Percentiles rank a stretch among this genome's conserved stretches.
Conservation (phyloP, 2,797 vertebrate genomes). For the Sebastes trivittatus region DNA sequence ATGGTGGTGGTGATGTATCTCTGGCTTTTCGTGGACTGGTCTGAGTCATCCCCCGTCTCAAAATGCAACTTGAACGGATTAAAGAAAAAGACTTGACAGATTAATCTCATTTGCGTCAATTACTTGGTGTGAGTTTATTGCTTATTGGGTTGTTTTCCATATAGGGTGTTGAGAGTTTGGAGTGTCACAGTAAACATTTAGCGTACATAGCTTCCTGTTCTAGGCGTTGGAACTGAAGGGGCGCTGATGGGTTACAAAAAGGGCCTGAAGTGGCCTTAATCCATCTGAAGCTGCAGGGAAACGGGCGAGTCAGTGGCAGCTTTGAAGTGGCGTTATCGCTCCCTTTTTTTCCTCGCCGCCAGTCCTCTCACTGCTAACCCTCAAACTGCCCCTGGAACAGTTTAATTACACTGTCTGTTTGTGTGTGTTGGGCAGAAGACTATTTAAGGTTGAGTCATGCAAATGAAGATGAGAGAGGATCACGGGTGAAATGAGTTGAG, state of each 20-base stretch:
- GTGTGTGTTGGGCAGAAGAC: conserved; percentile 2
- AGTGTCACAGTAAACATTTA: neutral
- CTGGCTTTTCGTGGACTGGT: no score
- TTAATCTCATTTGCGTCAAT: no score
- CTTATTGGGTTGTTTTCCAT: neutral
- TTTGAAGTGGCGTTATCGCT: conserved; percentile 47
- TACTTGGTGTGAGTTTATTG: neutral
- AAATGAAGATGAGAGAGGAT: conserved; percentile 41
- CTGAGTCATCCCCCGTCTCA: no score
- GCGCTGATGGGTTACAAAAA: conserved; percentile 31
- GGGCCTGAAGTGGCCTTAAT: conserved; percentile 53
- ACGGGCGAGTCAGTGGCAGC: conserved; percentile 10
- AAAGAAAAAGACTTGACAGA: no score
- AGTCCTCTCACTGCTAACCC: conserved; percentile 16
- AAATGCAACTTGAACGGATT: no score
- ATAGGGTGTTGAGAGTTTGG: neutral
- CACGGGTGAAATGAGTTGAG: conserved; percentile 28
- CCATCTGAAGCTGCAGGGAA: conserved; percentile 40
- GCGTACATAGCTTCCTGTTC: neutral
- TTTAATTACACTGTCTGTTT: conserved; percentile 41
- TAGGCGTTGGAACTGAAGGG: neutral
- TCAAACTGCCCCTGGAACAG: conserved; percentile 24
- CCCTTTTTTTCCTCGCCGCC: conserved; percentile 1
- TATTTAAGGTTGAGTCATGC: conserved; percentile 46
- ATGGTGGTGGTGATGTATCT: neutral